phyloP scores from a whole-genome alignment of 2,113 vertebrate genomes.

The Probosciger aterrimus region DNA sequence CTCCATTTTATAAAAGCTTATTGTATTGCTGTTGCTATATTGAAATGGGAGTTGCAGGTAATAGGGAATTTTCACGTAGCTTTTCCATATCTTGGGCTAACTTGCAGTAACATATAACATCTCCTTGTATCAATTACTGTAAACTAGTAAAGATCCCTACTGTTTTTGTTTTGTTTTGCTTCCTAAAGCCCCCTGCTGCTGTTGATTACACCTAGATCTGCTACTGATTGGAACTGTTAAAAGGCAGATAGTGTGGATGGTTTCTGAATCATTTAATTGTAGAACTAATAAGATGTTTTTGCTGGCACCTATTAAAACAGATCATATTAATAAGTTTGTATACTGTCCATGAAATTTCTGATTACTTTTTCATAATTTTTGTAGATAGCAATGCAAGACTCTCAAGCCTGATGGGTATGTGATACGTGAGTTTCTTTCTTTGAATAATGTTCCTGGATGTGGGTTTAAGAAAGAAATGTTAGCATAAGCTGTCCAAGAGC shows the following conservation, averaged over 20 bases:
- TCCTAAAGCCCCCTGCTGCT: constrained; percentile 84
- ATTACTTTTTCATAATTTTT: constrained; percentile 38
- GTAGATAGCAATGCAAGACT: neutral
- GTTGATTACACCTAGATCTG: constrained; percentile 88
- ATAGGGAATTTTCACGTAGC: constrained; percentile 29
- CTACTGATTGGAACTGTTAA: constrained; percentile 86
- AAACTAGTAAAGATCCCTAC: constrained; percentile 81
- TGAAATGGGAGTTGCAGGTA: constrained; percentile 29
- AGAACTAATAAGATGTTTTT: constrained; percentile 77
- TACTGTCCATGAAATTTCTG: constrained; percentile 50
- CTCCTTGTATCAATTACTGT: constrained; percentile 79
- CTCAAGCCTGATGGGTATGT: neutral
- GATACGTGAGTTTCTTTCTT: neutral
- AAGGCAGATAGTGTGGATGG: constrained; percentile 80
- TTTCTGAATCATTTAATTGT: constrained; percentile 82
- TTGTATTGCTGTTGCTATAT: neutral
- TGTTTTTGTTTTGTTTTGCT: constrained; percentile 89
- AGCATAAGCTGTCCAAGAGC: neutral
- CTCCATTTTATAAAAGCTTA: neutral
- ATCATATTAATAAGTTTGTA: constrained; percentile 50
- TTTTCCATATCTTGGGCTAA: constrained; percentile 51
- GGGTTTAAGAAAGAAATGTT: neutral
- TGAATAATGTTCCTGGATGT: neutral
- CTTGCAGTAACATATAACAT: constrained; percentile 70
- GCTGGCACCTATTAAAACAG: constrained; percentile 58